Evolutionary conservation across 2,888 invertebrate species (phyloP).

Genomic region (Timandra comae): DNA sequence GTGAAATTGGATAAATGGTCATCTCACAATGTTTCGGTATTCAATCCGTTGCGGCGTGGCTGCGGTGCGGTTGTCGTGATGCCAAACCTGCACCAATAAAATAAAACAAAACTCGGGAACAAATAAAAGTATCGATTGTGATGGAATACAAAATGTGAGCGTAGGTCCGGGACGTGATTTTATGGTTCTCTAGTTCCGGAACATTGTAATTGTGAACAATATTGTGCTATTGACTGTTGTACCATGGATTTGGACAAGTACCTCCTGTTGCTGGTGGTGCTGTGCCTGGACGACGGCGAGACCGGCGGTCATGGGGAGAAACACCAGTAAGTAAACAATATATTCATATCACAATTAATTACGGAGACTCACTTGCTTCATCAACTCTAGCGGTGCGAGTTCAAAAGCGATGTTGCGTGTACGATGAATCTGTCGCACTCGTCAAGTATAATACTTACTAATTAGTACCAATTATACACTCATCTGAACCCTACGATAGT

Average conservation of each 20-base stretch:
- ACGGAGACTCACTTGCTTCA: too few species aligned
- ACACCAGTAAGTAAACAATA: constrained; percentile 53
- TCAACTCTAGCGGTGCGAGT: neutral
- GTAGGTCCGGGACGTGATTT: constrained; percentile 30
- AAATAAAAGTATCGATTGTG: constrained; percentile 44
- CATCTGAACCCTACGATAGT: too few species aligned
- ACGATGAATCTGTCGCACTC: too few species aligned
- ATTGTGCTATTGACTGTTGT: constrained; percentile 19
- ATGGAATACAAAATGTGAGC: constrained; percentile 58
- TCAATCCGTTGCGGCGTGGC: constrained; percentile 55
- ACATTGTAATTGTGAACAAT: constrained; percentile 34
- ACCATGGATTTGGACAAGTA: constrained; percentile 53
- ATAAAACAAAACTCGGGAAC: constrained; percentile 42
- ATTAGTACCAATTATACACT: too few species aligned
- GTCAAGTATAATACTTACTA: too few species aligned
- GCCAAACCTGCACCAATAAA: constrained; percentile 34
- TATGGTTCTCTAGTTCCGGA: constrained; percentile 31
- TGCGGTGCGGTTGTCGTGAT: constrained; percentile 45
- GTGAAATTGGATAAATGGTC: constrained; percentile 76
- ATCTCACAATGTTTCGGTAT: constrained; percentile 61
- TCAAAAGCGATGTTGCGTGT: neutral
- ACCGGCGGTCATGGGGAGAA: constrained; percentile 61
- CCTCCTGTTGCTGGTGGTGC: constrained; percentile 45
- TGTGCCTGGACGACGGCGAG: constrained; percentile 48
- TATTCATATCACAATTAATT: neutral